phyloP scores from a whole-genome alignment of 2,113 vertebrate genomes.

The Anhinga anhinga region DNA sequence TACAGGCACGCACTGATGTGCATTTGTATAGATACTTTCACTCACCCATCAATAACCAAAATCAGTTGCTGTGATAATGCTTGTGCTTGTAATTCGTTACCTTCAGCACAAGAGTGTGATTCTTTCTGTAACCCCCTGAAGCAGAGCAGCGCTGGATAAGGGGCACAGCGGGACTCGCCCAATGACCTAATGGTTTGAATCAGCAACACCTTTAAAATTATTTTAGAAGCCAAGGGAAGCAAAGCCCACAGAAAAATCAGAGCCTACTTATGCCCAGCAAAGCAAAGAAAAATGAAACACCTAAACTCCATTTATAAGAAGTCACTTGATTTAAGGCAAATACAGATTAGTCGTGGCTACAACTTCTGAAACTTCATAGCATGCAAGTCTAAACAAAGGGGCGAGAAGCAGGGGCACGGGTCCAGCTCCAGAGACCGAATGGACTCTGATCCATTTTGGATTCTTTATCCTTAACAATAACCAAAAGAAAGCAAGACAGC shows the following conservation, averaged over 20 bases:
- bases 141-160: background rate
- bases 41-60: background rate
- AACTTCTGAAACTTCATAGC: background rate
- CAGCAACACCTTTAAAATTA: background rate
- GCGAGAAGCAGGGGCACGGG: background rate
- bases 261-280: background rate
- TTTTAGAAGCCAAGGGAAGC: conserved; percentile 7
- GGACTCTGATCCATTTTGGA: background rate
- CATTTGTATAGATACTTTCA: background rate
- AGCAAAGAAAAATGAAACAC: conserved; percentile 1
- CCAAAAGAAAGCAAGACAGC: background rate
- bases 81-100: background rate
- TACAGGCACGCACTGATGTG: background rate
- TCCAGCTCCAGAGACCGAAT: background rate
- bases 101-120: background rate
- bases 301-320: background rate
- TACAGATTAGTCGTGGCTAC: background rate
- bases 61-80: background rate
- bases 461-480: background rate
- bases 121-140: background rate
- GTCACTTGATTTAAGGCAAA: background rate
- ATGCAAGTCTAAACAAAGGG: background rate
- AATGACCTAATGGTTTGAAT: background rate
- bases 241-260: background rate
- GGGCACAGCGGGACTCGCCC: background rate